Base-by-base conservation (phyloP, 1,140 invertebrate species). In the Halictus rubicundus region DNA sequence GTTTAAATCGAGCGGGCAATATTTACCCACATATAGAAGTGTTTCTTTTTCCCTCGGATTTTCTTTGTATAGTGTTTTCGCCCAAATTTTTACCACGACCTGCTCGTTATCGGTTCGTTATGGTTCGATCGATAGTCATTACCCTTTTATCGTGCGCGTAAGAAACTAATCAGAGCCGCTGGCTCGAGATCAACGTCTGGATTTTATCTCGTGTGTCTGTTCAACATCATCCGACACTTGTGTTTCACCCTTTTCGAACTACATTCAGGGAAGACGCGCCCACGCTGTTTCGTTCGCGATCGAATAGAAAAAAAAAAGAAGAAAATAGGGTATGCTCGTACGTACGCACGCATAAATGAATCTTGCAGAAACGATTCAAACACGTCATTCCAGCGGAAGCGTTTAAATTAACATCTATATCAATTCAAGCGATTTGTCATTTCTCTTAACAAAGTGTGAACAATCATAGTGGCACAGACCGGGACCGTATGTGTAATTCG, bases 1-100 rank as follows among this genome's bases (percentile, higher is more conserved):
- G 57, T 80, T 76, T 59, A 76, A 76, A 80, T 75, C 59, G 32
- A 57, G 78, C 73, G 78, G 73, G 78, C 78, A 69, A 27, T 46
- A 16, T 63, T n/a, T 68, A 49, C 16, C 16, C 39, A 16, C 14
- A 46, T n/a, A 32, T 32, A 32, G 32, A 65, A 46, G n/a, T 63
- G 25, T 23, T 52, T 16, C 46, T 23, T 52, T 16, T 61, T 46
- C 14, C 2, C 10, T 46, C 25, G 9, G 42, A 46, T 16, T 57
- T 32, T 23, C 14, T 46, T 6, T 49, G 8, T 21, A 3, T 57
- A 64, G 27, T 32, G 1, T 46, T 71, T 16, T 21, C 16, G 3
- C 1, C 49, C 9, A 25, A 69, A 46, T 32, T 77, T 52, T 32
- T 57, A 54, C 42, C 1, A 32, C 10, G 7, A n/a, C 57, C 19